Percentiles rank a stretch among this genome's conserved stretches.
phyloP scores from a whole-genome alignment of 2,113 vertebrate species.

The Butorides virescens region DNA sequence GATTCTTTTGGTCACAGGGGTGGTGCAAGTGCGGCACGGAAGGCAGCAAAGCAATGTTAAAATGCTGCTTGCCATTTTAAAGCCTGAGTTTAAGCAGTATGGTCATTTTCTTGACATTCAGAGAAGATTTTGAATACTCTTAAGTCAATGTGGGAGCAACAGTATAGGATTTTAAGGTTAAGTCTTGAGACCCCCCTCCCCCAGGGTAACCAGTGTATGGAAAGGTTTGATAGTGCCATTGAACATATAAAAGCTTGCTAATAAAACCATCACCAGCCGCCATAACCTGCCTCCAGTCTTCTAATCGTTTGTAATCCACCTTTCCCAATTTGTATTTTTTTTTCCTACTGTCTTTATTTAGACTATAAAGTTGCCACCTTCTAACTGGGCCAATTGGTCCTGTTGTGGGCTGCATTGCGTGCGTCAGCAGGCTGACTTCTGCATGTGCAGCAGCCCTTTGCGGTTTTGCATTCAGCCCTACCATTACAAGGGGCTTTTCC shows the following conservation, averaged over 20 bases:
- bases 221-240: not conserved
- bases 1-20: not conserved
- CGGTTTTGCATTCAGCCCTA: not conserved
- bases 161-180: not conserved
- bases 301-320: rapidly evolving
- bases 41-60: not conserved
- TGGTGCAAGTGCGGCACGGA: not conserved
- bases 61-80: not conserved
- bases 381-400: not conserved
- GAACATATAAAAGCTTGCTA: not conserved
- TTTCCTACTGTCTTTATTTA: not conserved
- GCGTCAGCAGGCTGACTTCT: not conserved
- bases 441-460: not conserved
- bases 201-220: not conserved
- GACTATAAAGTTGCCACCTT: not conserved
- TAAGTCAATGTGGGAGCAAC: not conserved
- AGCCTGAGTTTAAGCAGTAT: not conserved
- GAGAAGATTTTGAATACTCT: not conserved
- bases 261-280: not conserved
- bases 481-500: not conserved
- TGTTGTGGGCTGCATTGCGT: not conserved
- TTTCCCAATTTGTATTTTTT: not conserved
- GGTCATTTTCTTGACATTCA: not conserved
- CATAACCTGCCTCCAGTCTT: not conserved
- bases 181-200: not conserved